These are phyloP conservation scores for Acyrthosiphon pisum DNA, from an alignment of 1,140 invertebrate genomes.

Conservation along the genomic window DNA sequence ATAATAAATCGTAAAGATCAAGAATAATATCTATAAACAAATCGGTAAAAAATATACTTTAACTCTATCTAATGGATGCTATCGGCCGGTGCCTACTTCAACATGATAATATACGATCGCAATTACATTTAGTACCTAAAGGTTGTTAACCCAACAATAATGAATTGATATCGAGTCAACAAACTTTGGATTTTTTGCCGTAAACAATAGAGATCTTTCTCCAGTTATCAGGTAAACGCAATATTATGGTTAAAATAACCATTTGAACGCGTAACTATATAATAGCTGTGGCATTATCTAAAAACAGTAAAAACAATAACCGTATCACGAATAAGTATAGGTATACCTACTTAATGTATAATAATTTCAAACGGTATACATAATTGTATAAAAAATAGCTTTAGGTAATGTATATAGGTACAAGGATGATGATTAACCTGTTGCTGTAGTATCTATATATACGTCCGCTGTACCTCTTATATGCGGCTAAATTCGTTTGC, in stretches of 20 bases:
- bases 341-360: neutral
- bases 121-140: neutral
- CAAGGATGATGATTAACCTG: neutral
- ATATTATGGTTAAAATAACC: neutral
- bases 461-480: neutral
- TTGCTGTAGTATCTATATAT: neutral
- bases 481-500: neutral
- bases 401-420: neutral
- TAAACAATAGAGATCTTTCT: neutral
- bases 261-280: neutral
- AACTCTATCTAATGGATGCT: neutral
- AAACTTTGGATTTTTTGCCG: neutral
- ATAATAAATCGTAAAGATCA: neutral
- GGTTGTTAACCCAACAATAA: neutral
- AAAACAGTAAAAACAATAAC: neutral
- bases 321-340: neutral
- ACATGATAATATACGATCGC: neutral
- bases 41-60: neutral
- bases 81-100: neutral
- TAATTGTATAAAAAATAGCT: neutral
- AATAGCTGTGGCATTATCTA: neutral
- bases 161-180: neutral
- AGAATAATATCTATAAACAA: neutral
- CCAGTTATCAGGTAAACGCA: neutral
- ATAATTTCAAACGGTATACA: neutral